Conservation (phyloP, 2,888 invertebrate genomes). For the Ecliptopera silaceata region DNA sequence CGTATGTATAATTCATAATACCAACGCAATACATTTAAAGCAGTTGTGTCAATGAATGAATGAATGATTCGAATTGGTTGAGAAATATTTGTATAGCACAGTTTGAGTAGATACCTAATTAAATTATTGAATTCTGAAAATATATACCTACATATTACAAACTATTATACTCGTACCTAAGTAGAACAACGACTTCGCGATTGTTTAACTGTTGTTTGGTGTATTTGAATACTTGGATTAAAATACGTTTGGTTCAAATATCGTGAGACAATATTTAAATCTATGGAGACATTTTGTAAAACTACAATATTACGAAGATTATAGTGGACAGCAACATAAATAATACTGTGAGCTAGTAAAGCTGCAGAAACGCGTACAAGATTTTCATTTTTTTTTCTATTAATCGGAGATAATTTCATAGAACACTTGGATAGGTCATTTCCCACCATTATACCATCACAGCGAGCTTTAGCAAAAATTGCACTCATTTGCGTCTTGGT, state of each 20-base stretch:
- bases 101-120: neutral
- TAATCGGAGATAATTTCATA: neutral
- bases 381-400: neutral
- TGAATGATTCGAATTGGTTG: constrained; percentile 2
- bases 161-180: neutral
- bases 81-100: constrained; percentile 5
- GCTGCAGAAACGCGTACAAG: too few relatives aligned
- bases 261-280: too few relatives aligned
- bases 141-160: constrained; percentile 1
- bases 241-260: too few relatives aligned
- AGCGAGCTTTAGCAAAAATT: constrained; percentile 28
- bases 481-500: constrained; percentile 15
- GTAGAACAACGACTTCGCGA: neutral
- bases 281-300: too few relatives aligned
- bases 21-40: neutral
- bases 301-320: too few relatives aligned
- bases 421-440: neutral
- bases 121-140: neutral
- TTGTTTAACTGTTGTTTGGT: neutral
- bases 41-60: constrained; percentile 18
- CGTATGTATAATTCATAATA: neutral
- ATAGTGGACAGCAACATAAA: too few relatives aligned
- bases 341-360: too few relatives aligned
- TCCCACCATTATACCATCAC: constrained; percentile 23
- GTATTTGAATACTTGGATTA: neutral